These are phyloP conservation scores for Caenorhabditis sp. DNA, from an alignment of 2,888 invertebrate species.

Conservation along the genomic window DNA sequence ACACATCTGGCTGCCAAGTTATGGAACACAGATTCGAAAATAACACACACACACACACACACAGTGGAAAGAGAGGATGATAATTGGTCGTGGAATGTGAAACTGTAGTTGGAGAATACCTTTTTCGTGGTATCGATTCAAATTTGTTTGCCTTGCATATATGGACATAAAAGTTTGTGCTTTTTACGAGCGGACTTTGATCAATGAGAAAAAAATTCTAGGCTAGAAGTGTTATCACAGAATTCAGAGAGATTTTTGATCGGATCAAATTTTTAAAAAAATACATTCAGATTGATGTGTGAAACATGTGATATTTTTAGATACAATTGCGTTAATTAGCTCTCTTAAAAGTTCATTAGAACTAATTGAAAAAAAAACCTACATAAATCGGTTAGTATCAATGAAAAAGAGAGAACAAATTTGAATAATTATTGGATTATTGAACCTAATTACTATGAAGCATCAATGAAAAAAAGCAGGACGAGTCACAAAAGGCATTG, in stretches of 20 bases:
- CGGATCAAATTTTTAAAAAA: too few species aligned
- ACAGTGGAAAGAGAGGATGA: background rate
- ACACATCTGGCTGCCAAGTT: conserved; percentile 14
- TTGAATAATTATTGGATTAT: conserved; percentile 14
- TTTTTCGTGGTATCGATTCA: too few species aligned
- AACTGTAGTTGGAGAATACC: too few species aligned
- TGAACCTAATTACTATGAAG: background rate
- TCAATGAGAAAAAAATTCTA: too few species aligned
- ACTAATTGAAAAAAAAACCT: conserved; percentile 9
- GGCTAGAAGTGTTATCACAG: too few species aligned
- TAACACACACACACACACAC: background rate
- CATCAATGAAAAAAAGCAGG: background rate
- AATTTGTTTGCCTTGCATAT: background rate
- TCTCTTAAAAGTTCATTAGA: too few species aligned
- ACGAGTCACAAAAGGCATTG: background rate
- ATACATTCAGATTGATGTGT: too few species aligned
- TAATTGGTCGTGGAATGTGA: background rate
- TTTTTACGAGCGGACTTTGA: too few species aligned
- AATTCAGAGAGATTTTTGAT: too few species aligned
- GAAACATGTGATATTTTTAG: too few species aligned
- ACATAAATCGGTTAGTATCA: too few species aligned
- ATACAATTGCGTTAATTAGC: too few species aligned
- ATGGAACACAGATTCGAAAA: background rate
- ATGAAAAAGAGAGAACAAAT: background rate
- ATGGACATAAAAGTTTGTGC: background rate